Percentiles rank a stretch among this genome's conserved stretches.
Evolutionary conservation across 2,888 invertebrate species (phyloP).

Genomic region (Antheraea assamensis): DNA sequence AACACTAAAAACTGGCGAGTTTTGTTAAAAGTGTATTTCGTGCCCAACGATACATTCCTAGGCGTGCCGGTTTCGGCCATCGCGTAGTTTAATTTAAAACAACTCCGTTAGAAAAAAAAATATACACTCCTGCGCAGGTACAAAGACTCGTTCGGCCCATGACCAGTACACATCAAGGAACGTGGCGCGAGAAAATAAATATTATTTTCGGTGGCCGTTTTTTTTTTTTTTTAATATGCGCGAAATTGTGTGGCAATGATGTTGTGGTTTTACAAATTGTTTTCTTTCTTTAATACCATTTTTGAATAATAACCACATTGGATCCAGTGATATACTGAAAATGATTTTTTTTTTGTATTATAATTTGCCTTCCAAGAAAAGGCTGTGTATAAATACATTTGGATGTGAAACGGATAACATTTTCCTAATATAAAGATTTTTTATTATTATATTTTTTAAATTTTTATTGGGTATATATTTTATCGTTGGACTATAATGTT

Average conservation of each 20-base stretch:
- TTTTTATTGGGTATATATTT: too few species aligned
- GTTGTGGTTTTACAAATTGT: constrained; percentile 41
- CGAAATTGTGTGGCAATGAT: constrained; percentile 60
- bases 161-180: constrained; percentile 38
- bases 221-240: constrained; percentile 48
- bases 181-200: constrained; percentile 28
- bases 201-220: constrained; percentile 14
- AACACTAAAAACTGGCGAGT: too few species aligned
- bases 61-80: constrained; percentile 39
- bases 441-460: background rate
- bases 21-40: constrained; percentile 26
- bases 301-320: constrained; percentile 19
- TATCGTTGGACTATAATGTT: too few species aligned
- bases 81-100: constrained; percentile 29
- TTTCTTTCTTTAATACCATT: constrained; percentile 32
- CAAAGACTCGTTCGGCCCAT: constrained; percentile 48
- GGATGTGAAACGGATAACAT: background rate
- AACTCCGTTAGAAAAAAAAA: constrained; percentile 46
- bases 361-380: background rate
- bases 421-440: background rate
- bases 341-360: constrained; percentile 12
- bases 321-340: constrained; percentile 14
- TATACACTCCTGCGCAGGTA: constrained; percentile 56
- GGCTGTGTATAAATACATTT: background rate
- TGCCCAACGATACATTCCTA: constrained; percentile 53